Conservation (phyloP, 1,140 invertebrate species). For the Ooceraea biroi region DNA sequence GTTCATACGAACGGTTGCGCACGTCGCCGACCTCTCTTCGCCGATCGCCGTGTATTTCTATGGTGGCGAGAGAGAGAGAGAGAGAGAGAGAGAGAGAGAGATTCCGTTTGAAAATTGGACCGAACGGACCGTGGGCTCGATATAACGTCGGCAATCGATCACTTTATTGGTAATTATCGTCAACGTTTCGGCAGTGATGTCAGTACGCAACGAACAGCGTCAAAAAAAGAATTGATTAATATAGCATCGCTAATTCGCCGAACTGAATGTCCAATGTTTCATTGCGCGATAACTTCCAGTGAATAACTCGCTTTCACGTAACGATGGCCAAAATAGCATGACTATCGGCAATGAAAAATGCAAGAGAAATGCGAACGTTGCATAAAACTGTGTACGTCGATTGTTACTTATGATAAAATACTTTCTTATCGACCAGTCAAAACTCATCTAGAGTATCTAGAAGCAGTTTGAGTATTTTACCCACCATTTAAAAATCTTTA, state of each 20-base stretch:
- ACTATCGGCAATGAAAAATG: constrained; percentile 27
- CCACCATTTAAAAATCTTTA: no score
- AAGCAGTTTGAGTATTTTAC: no score
- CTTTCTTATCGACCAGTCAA: no score
- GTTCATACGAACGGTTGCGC: constrained; percentile 57
- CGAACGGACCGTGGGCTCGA: constrained; percentile 41
- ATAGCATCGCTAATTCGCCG: constrained; percentile 50
- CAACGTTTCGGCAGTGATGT: constrained; percentile 34
- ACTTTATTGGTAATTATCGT: constrained; percentile 52
- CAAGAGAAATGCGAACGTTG: neutral
- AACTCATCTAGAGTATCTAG: no score
- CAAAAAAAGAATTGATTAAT: constrained; percentile 58
- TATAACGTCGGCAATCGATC: constrained; percentile 26
- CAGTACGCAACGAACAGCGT: constrained; percentile 29
- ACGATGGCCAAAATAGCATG: constrained; percentile 37
- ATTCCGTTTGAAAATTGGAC: constrained; percentile 69
- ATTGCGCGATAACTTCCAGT: constrained; percentile 32
- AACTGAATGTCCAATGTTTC: constrained; percentile 36
- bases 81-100: constrained; percentile 2
- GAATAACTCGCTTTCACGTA: constrained; percentile 44
- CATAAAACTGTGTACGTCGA: neutral
- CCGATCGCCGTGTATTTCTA: constrained; percentile 31
- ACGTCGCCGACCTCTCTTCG: constrained; percentile 16
- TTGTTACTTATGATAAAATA: neutral
- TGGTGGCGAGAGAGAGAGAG: constrained; percentile 14